A percentile compares a stretch with the other conserved stretches of the same genome.
phyloP scores from a whole-genome alignment of 92 coral and sea anemone species.

The Porites rus region DNA sequence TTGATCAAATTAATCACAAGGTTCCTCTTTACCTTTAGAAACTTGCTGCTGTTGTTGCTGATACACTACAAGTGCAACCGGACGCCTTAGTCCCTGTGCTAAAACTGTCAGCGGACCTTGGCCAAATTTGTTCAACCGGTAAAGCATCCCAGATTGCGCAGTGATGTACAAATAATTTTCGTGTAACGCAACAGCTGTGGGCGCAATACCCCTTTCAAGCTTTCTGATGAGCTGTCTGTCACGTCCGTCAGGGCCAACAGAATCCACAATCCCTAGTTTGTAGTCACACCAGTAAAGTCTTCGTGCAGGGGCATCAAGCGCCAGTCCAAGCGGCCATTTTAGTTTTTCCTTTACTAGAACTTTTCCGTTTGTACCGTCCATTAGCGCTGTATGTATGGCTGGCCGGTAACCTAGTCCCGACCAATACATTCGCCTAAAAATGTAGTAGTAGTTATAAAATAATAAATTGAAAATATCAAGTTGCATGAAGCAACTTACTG shows the following conservation, averaged over 20 bases:
- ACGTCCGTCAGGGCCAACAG: slow-evolving; percentile 58
- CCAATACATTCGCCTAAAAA: slow-evolving; percentile 88
- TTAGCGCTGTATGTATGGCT: slow-evolving; percentile 76
- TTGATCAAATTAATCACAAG: background rate
- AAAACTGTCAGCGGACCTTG: slow-evolving; percentile 63
- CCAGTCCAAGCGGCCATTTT: slow-evolving; percentile 82
- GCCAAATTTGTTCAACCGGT: slow-evolving; percentile 85
- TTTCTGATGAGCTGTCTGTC: slow-evolving; percentile 67
- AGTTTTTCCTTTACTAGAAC: slow-evolving; percentile 67
- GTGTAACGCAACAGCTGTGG: slow-evolving; percentile 80
- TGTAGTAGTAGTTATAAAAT: no score
- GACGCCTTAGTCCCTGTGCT: slow-evolving; percentile 67
- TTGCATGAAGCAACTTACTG: no score
- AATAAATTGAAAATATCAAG: background rate
- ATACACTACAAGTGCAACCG: slow-evolving; percentile 71
- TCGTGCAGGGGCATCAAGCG: slow-evolving; percentile 72
- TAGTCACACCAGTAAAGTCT: slow-evolving; percentile 92
- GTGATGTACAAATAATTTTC: slow-evolving; percentile 78
- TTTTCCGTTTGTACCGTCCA: slow-evolving; percentile 80
- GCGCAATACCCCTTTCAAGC: slow-evolving; percentile 51
- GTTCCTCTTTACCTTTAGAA: slow-evolving; percentile 50
- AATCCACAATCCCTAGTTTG: slow-evolving; percentile 72
- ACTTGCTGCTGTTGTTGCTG: slow-evolving; percentile 79
- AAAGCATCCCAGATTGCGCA: slow-evolving; percentile 64
- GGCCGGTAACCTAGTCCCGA: slow-evolving; percentile 80